phyloP scores from a whole-genome alignment of 2,113 vertebrate genomes.

The Thryonomys swinderianus region DNA sequence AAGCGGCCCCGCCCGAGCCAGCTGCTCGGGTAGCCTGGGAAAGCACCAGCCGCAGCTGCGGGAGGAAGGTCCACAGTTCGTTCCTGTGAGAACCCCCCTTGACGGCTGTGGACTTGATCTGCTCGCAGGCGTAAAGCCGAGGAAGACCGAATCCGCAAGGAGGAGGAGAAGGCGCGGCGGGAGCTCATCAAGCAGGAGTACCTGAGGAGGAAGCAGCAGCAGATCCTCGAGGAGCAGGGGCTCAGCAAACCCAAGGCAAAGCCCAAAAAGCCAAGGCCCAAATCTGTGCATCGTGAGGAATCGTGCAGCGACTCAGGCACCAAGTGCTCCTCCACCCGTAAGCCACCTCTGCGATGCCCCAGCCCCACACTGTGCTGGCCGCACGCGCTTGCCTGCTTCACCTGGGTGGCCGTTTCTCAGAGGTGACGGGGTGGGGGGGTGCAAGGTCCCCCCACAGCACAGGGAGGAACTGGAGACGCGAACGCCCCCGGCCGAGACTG shows the following conservation, averaged over 20 bases:
- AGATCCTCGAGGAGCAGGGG: slow-evolving; percentile 95
- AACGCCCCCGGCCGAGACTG: too few species aligned
- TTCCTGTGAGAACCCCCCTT: too few species aligned
- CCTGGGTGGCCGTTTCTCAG: neutral
- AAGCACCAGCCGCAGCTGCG: fast-evolving
- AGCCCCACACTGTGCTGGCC: too few species aligned
- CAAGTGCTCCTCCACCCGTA: slow-evolving; percentile 92
- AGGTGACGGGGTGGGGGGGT: neutral
- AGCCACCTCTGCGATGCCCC: slow-evolving; percentile 37
- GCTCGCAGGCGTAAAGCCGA: slow-evolving; percentile 94
- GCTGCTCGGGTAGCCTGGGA: too few species aligned
- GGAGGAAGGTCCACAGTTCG: neutral
- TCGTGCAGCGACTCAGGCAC: slow-evolving; percentile 89
- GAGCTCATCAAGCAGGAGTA: slow-evolving; percentile 98
- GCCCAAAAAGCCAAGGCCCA: slow-evolving; percentile 90
- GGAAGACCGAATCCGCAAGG: slow-evolving; percentile 95
- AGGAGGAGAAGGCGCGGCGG: slow-evolving; percentile 95
- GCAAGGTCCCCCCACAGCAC: neutral
- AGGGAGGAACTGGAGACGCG: neutral
- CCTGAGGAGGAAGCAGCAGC: slow-evolving; percentile 95
- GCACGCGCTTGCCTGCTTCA: neutral
- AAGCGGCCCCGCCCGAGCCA: neutral
- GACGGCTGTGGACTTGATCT: neutral
- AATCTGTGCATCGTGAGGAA: slow-evolving; percentile 94
- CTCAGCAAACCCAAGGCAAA: slow-evolving; percentile 91